phyloP scores from a whole-genome alignment of 2,113 vertebrate species.

The Microtus ochrogaster region DNA sequence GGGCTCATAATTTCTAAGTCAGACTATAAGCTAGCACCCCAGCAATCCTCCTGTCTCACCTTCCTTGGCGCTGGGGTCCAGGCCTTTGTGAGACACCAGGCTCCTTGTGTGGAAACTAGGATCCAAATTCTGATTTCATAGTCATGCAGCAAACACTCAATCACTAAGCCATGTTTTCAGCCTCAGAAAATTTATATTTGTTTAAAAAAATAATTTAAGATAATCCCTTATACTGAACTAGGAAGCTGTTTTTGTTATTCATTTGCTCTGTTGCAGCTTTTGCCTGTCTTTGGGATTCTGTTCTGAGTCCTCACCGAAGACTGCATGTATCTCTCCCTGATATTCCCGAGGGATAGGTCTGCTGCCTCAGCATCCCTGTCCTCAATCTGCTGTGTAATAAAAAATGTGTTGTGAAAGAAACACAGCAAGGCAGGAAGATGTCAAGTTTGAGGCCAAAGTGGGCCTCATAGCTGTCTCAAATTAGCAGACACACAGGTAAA shows the following conservation, averaged over 20 bases:
- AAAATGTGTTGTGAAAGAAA: constrained; percentile 68
- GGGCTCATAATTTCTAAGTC: neutral
- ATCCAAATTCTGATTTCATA: neutral
- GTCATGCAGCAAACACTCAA: neutral
- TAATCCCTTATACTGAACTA: neutral
- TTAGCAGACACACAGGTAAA: neutral
- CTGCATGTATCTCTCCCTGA: neutral
- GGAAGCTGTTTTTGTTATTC: neutral
- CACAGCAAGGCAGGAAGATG: constrained; percentile 6
- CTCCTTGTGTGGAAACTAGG: neutral
- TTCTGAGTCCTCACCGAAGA: neutral
- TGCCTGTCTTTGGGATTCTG: neutral
- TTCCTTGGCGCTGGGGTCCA: neutral
- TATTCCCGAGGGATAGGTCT: neutral
- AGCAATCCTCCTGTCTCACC: neutral
- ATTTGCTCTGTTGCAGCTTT: neutral
- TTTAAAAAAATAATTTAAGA: neutral
- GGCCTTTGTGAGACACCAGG: neutral
- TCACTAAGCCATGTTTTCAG: neutral
- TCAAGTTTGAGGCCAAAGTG: neutral
- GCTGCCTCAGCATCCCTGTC: neutral
- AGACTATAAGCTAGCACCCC: neutral
- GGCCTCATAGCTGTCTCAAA: neutral
- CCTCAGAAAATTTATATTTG: neutral
- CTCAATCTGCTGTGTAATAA: constrained; percentile 9